These are phyloP conservation scores for Leptarthrus brevirostris DNA, from an alignment of 2,888 invertebrate genomes.

Conservation along the genomic window DNA sequence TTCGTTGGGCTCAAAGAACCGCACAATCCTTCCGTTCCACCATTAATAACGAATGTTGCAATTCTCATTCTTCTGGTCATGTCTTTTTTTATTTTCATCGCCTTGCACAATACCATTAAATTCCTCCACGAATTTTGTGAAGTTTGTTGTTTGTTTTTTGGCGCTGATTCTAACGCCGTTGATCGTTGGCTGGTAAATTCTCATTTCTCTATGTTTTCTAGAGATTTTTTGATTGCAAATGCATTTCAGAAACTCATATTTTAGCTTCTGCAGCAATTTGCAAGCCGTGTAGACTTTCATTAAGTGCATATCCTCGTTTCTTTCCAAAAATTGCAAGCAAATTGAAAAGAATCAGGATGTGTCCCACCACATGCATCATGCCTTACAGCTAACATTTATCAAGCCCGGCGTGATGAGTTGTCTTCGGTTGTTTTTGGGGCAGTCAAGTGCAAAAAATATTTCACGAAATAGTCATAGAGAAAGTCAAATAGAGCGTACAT, in stretches of 20 bases:
- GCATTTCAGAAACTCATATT: slow-evolving; percentile 51
- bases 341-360: neutral
- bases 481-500: too few species aligned
- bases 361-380: neutral
- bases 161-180: slow-evolving; percentile 27
- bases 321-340: slow-evolving; percentile 1
- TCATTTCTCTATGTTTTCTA: slow-evolving; percentile 27
- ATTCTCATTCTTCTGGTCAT: slow-evolving; percentile 12
- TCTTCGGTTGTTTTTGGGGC: neutral
- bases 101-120: slow-evolving; percentile 18
- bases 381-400: neutral
- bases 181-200: slow-evolving; percentile 24
- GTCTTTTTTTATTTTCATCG: neutral
- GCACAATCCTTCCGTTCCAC: too few species aligned
- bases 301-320: slow-evolving; percentile 8
- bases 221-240: slow-evolving; percentile 49
- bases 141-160: slow-evolving; percentile 26
- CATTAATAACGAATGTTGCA: slow-evolving; percentile 23
- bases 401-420: neutral
- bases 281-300: slow-evolving; percentile 52
- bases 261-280: slow-evolving; percentile 51
- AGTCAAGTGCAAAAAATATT: neutral
- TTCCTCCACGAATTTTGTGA: slow-evolving; percentile 27
- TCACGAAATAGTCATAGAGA: too few species aligned
- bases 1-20: too few species aligned